Evolutionary conservation across 2,888 invertebrate genomes (phyloP), one percentile per base, ranked within the genome.

Genomic region (Parapristionchus giblindavisi): DNA sequence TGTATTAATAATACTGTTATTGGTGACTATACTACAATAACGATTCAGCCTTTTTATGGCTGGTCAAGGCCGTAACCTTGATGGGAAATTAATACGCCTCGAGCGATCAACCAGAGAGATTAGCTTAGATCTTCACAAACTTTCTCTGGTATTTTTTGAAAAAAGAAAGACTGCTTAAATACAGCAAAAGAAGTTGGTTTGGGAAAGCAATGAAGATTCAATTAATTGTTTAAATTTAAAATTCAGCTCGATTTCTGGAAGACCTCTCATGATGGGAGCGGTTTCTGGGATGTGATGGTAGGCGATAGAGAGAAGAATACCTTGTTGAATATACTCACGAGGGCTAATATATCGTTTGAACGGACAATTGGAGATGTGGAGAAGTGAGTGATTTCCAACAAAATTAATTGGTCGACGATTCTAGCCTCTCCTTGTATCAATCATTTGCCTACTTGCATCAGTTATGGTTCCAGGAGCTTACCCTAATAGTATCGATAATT

Each of bases 241-340:
- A 77, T 84, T 71, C 75, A 86, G 84, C 74, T 87, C n/a, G 91
- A 91, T 81, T 92, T 92, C 89, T 91, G 92, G 89, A 91, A 91
- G 29, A 90, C 90, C 3, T 91, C 92, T 0, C 89, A 90, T 63
- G 88, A 89, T 56, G 90, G 90, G 77, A 89, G 88, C 84, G 90
- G 92, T 5, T 81, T 82, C 61, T 85, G 84, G 0, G 94, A 94
- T 86, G 90, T 94, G 11, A 91, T 94, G 68, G 92, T 93, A 21
- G 92, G 93, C 0, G 92, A 93, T 0, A 91, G 92, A 21, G 77
- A 78, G 24, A 65, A 77, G 48, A 74, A 70, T 6, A 73, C 77
- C 54, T 58, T 87, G 1, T 68, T 76, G 54, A 32, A 76, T 11
- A 74, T 76, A 21, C 76, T 87, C 8, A 65, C 73, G n/a, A 63